Evolutionary conservation across 2,888 invertebrate species (phyloP).

Genomic region (Lamellibrachia satsuma): DNA sequence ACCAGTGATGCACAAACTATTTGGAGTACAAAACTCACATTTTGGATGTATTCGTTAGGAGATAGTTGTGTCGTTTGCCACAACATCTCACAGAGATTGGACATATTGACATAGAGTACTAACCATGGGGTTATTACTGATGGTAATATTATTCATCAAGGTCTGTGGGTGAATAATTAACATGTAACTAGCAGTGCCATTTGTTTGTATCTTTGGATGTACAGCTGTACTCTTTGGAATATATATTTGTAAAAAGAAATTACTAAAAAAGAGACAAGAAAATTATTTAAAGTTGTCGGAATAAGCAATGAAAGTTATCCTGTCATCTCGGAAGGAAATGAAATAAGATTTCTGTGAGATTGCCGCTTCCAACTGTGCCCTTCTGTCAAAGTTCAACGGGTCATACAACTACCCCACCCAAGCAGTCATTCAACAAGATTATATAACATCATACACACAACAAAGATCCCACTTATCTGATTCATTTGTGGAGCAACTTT

Average conservation of each 20-base stretch:
- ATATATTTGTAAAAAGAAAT: not conserved
- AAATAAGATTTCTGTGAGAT: not conserved
- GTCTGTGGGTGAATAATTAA: not conserved
- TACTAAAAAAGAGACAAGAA: not conserved
- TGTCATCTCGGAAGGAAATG: not conserved
- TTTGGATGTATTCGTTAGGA: too few species aligned
- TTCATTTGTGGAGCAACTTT: slow-evolving; percentile 1
- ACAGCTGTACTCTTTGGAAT: not conserved
- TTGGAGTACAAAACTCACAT: too few species aligned
- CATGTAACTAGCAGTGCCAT: not conserved
- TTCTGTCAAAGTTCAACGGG: not conserved
- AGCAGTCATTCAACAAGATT: not conserved
- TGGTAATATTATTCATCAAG: not conserved
- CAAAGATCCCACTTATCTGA: not conserved
- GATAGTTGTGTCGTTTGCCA: too few species aligned
- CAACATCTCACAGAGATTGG: not conserved
- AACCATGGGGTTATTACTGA: not conserved
- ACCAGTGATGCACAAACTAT: too few species aligned
- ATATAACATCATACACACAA: not conserved
- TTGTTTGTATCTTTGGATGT: not conserved
- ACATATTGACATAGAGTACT: not conserved
- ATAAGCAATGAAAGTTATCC: not conserved
- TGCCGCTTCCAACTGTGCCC: not conserved
- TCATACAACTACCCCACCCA: not conserved
- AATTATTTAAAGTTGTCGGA: not conserved